Base-by-base conservation (phyloP, 2,888 invertebrate species). In the Tenthredo notha region DNA sequence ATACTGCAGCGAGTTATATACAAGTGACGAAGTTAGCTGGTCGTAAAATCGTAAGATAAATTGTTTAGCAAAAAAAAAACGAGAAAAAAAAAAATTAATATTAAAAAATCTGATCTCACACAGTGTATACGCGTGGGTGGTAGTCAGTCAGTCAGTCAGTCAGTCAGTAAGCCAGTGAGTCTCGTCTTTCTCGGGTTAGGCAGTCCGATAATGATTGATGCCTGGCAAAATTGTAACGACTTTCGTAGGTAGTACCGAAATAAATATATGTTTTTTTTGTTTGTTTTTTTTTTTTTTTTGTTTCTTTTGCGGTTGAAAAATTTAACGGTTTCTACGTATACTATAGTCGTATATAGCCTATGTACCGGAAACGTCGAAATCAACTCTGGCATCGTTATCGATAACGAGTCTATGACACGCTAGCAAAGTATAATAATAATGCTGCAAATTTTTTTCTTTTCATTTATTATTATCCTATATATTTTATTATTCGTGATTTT, bases 71-170 rank as follows among this genome's bases (percentile, higher is more conserved):
- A n/a, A 67, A 18, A 33, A 47, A 54, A n/a, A 54, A 47, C 1
- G 6, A 37, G 6, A 47, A 50, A 50, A 50, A 7, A n/a, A 7
- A 54, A n/a, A 54, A 33, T 83, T 67, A 25, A 83, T 67, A 83
- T 47, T 80, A 80, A 80, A 80, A 80, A 61, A 80, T 80, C 80
- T 80, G 80, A 80, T 61, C 80, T 58, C 80, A 58, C 40, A n/a
- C 47, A 3, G 47, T 47, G 58, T 80, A 29, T 80, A 80, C 7
- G n/a, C 50, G 29, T 50, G 33, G 50, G 37, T 50, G 5, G n/a
- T 21, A n/a, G 29, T 25, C 77, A n/a, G 37, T 74, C n/a, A n/a
- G n/a, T n/a, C 47, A 47, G 47, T 47, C 47, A 47, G 47, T 47
- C 54, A 54, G 54, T 43, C 21, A 37, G 37, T 54, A 18, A 54